These are phyloP conservation scores for Aurelia aurita DNA, from an alignment of 30 jellyfish, hydroid and myxozoan species.

Conservation along the genomic window DNA sequence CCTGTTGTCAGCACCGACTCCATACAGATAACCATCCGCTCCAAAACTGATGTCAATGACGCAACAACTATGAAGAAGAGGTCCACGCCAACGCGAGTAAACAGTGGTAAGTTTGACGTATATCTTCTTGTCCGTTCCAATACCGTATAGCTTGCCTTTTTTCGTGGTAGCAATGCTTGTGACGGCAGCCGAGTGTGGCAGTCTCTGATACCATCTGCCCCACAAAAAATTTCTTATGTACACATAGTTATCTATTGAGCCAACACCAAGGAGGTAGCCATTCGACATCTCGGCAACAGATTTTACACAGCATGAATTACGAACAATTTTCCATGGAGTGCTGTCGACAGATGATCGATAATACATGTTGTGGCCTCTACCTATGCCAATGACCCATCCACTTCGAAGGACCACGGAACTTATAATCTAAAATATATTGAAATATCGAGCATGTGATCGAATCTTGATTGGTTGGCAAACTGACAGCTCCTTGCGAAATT, in stretches of 20 bases:
- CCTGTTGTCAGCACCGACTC: constrained; percentile 41
- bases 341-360: not conserved
- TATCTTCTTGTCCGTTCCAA: constrained; percentile 2
- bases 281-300: constrained; percentile 25
- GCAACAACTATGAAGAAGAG: constrained; percentile 10
- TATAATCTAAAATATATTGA: constrained; percentile 1
- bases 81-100: constrained; percentile 36
- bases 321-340: constrained; percentile 17
- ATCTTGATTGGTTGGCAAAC: no score
- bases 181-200: constrained; percentile 19
- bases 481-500: no score
- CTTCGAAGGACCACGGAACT: not conserved
- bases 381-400: constrained; percentile 44
- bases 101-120: constrained; percentile 4
- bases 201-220: constrained; percentile 8
- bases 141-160: not conserved
- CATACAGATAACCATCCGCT: constrained; percentile 49
- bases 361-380: constrained; percentile 9
- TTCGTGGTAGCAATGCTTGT: not conserved
- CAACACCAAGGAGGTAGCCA: constrained; percentile 56
- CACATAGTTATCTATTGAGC: constrained; percentile 9
- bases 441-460: no score
- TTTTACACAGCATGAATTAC: constrained; percentile 41
- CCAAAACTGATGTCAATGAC: constrained; percentile 14
- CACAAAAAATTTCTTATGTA: not conserved